Evolutionary conservation across 2,113 vertebrate species (phyloP), one percentile per base, ranked within the genome.

Genomic region (Poeciliopsis retropinna): DNA sequence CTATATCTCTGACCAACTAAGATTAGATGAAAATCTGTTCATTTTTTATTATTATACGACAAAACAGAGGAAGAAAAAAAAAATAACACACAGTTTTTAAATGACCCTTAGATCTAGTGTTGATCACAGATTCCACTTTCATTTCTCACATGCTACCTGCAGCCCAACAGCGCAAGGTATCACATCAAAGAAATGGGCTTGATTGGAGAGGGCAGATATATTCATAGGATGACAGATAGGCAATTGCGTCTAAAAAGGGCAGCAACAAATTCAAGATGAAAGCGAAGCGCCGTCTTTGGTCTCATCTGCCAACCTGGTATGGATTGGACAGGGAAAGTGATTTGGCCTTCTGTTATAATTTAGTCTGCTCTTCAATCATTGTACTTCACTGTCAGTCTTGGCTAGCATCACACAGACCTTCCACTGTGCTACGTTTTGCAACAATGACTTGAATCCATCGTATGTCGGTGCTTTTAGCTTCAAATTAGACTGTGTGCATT

Each of bases 181-280:
- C 77, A 87, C 79, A 89, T 89, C 86, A 90, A 85, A 88, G 83
- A 76, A 68, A 57, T 34, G 78, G 61, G 51, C 62, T 67, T 72
- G 81, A 82, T 76, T 72, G 68, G 72, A 79, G 77, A 75, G 67
- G 81, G 79, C 79, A 64, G 70, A 78, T 85, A 60, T 70, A 75
- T 79, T 89, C 82, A 74, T 84, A 66, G 71, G 82, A 81, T 69
- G 68, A 74, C 68, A 70, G 83, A 81, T 39, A 87, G 75, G 81
- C 85, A 89, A 84, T 89, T 60, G 61, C 70, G 82, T 84, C 73
- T 85, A 81, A 80, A 74, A 88, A 86, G 81, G 81, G 83, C 57
- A 73, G 85, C 78, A 80, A 83, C 86, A 86, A 72, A 81, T 89
- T 90, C 75, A 62, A 80, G 83, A 88, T 91, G 85, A 89, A 91